Percentiles rank a stretch among this genome's conserved stretches.
phyloP scores from a whole-genome alignment of 2,888 invertebrate species.

The Andricus curvator region DNA sequence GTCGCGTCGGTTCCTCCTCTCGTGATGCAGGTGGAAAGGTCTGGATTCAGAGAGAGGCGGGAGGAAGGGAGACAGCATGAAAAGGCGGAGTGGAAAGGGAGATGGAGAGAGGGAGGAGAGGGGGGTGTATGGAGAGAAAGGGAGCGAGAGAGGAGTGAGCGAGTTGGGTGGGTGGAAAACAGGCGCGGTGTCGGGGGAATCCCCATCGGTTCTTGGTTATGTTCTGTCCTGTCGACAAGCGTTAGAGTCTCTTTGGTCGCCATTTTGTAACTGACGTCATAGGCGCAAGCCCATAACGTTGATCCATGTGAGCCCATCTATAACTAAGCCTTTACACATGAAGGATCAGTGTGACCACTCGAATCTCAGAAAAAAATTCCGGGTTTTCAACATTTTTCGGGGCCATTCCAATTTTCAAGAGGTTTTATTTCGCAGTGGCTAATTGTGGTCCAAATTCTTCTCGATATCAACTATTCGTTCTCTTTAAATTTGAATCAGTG shows the following conservation, averaged over 20 bases:
- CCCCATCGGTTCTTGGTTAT: constrained; percentile 37
- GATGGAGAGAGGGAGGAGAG: not conserved
- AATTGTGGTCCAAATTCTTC: too few species aligned
- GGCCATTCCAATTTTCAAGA: too few species aligned
- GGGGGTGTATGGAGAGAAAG: constrained; percentile 28
- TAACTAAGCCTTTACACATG: too few species aligned
- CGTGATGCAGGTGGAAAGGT: constrained; percentile 38
- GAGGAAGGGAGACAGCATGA: constrained; percentile 24
- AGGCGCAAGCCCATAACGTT: not conserved
- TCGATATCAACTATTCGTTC: too few species aligned
- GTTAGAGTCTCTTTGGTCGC: constrained; percentile 39
- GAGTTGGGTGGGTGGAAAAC: constrained; percentile 25
- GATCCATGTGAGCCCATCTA: too few species aligned
- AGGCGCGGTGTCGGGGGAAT: constrained; percentile 21
- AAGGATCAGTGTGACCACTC: too few species aligned
- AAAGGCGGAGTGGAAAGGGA: constrained; percentile 15
- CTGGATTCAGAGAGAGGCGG: not conserved
- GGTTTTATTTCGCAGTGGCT: too few species aligned
- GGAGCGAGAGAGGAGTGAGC: constrained; percentile 10
- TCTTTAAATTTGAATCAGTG: too few species aligned
- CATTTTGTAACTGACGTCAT: constrained; percentile 30
- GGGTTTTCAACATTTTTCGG: too few species aligned
- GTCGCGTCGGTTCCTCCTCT: constrained; percentile 34
- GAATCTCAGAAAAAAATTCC: too few species aligned
- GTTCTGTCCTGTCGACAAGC: constrained; percentile 23